Evolutionary conservation across 2,888 invertebrate genomes (phyloP), one percentile per base, ranked within the genome.

Genomic region (Prenolepis imparis): DNA sequence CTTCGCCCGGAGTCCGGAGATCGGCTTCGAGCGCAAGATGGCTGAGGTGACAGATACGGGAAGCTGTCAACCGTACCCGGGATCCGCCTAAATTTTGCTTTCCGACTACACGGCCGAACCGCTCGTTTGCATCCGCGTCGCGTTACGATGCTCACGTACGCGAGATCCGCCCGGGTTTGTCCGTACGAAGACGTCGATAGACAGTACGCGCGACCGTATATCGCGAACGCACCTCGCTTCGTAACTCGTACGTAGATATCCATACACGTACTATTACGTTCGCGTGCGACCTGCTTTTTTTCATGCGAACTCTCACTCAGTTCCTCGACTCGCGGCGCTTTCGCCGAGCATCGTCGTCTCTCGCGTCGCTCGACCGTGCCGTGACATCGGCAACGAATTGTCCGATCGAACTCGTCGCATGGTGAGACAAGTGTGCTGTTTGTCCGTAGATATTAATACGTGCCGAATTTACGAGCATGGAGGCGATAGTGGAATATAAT

Each of bases 401-500:
- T n/a, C 12, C 66, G 66, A 82, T 63, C 66, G 57, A 82, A 66
- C 57, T 36, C n/a, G 55, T 82, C 66, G 73, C 66, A 67, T 77
- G 57, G 77, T 77, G 44, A 67, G 28, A 15, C 36, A 15, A 55
- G 9, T 8, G 75, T 64, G 64, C 32, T 28, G 55, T 57, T 61
- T 70, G 32, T 12, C 21, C 70, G 24, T 44, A 77, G 75, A 39
- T 12, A 48, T 18, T 18, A 67, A 36, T n/a, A 57, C 36, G 48
- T 11, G 44, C 18, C 21, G 55, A n/a, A n/a, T 39, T 28, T 39
- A 21, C 44, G 9, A 84, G 87, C 82, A 94, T 95, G 94, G 97
- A 98, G 94, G 98, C 98, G 93, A 95, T 98, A 93, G 98, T 98
- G 85, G 98, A 98, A 95, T 98, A 97, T 95, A 97, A 98, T 92